Evolutionary conservation across 2,888 invertebrate genomes (phyloP), one percentile per base, ranked within the genome.

Genomic region (Cantharis flavilabris): DNA sequence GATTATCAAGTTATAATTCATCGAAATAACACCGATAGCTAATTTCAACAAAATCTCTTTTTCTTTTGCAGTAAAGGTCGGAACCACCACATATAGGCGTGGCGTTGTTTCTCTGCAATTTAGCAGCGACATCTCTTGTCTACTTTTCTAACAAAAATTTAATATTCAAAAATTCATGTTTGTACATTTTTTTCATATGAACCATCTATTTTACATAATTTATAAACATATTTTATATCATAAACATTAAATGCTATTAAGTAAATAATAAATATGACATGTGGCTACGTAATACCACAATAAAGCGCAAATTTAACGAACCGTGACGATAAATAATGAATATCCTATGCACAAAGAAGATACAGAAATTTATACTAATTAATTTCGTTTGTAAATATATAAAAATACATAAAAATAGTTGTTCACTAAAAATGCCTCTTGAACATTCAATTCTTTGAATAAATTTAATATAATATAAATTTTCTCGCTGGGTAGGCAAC

Each of bases 1-100:
- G 67, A 14, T 20, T 69, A 49, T 63, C 14, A 7, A 72, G 33
- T 23, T 49, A 13, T 13, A 30, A 75, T 74, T 65, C 74, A 77
- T 74, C 65, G 14, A 69, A 72, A 16, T 62, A 69, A 67, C 33
- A 65, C 67, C 71, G 63, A 72, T 62, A 63, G 73, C 33, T 67
- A 70, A 28, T 76, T 63, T 73, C 30, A 77, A 23, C 65, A 70
- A 69, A 63, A 69, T 14, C 28, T 49, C 10, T 70, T 69, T 33
- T 70, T 72, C 74, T 77, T 75, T 72, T 77, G 72, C 75, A 77
- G 72, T 72, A 33, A 72, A 71, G 75, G 28, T 75, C 65, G 64
- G 23, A 75, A 77, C 75, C 75, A 74, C 74, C 20, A 65, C 69
- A 63, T 75, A 72, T 65, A 77, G 77, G 77, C 75, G 77, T 77